Evolutionary conservation across 2,888 invertebrate genomes (phyloP).

Genomic region (Halictus quadricinctus): DNA sequence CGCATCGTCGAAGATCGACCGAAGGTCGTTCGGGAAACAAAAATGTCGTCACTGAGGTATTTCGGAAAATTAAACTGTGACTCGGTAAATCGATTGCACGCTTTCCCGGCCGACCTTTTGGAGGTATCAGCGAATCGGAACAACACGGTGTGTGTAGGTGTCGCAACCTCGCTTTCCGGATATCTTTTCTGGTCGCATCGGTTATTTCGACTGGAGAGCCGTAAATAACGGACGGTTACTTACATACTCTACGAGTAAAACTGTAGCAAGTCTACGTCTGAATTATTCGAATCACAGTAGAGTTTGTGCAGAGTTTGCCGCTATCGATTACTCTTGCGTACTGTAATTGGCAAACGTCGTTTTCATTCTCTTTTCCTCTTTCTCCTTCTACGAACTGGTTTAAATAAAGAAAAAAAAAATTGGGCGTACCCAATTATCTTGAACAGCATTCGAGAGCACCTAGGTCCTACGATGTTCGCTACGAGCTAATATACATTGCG

Average conservation of each 20-base stretch:
- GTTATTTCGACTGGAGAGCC: slow-evolving; percentile 25
- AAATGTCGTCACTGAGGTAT: slow-evolving; percentile 26
- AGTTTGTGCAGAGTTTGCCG: slow-evolving; percentile 31
- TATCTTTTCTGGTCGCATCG: slow-evolving; percentile 25
- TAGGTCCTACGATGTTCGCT: not conserved
- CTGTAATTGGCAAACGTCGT: not conserved
- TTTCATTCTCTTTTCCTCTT: not conserved
- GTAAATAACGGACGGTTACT: slow-evolving; percentile 32
- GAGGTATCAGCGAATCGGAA: slow-evolving; percentile 30
- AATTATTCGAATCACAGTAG: slow-evolving; percentile 44
- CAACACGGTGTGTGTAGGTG: slow-evolving; percentile 11
- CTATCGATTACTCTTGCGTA: slow-evolving; percentile 3
- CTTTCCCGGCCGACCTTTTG: slow-evolving; percentile 44
- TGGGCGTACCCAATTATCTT: not conserved
- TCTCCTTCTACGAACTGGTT: not conserved
- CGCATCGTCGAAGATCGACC: slow-evolving; percentile 3
- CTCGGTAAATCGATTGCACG: slow-evolving; percentile 41
- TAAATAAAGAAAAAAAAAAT: slow-evolving; percentile 7
- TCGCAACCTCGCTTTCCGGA: slow-evolving; percentile 23
- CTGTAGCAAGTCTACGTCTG: slow-evolving; percentile 27
- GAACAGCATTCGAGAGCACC: slow-evolving; percentile 1
- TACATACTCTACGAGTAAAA: slow-evolving; percentile 27
- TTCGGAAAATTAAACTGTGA: slow-evolving; percentile 5
- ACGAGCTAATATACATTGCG: not conserved
- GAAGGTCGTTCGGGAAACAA: slow-evolving; percentile 36